These are phyloP conservation scores for Campoletis raptor DNA, from an alignment of 2,888 invertebrate species.

Conservation along the genomic window DNA sequence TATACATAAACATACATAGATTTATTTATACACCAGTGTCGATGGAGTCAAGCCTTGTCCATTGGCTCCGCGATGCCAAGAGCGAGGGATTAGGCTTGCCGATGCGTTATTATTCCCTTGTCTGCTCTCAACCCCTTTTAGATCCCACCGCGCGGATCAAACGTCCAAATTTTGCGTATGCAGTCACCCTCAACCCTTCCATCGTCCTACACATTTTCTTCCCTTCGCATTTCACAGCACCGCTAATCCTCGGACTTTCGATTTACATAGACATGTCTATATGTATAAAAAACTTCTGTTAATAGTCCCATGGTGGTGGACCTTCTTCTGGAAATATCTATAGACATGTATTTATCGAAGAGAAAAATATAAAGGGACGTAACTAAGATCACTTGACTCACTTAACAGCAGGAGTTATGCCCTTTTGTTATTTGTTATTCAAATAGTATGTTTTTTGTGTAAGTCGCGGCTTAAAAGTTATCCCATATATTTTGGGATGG, in stretches of 20 bases:
- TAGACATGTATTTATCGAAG: constrained; percentile 12
- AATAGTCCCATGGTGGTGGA: background rate
- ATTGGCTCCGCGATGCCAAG: constrained; percentile 46
- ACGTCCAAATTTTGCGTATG: constrained; percentile 66
- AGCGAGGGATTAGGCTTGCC: constrained; percentile 50
- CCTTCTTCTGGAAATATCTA: background rate
- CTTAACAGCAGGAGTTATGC: background rate
- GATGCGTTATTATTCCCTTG: constrained; percentile 64
- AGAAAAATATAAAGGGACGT: background rate
- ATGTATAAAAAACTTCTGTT: background rate
- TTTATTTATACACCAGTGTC: constrained; percentile 7
- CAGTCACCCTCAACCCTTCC: constrained; percentile 6
- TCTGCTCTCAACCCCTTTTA: constrained; percentile 46
- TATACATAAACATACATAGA: background rate
- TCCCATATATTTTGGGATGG: constrained; percentile 73
- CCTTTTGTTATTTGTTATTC: background rate
- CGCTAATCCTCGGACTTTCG: constrained; percentile 53
- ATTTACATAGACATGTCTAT: background rate
- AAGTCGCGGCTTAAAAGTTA: constrained; percentile 75
- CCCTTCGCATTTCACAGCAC: constrained; percentile 34
- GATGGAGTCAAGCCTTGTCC: constrained; percentile 44
- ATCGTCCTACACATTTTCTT: constrained; percentile 57
- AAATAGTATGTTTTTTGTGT: constrained; percentile 47
- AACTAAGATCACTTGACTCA: constrained; percentile 3
- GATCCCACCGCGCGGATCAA: constrained; percentile 60